These are phyloP conservation scores for Antheraea pernyi DNA, from an alignment of 1,140 invertebrate species.

Conservation along the genomic window DNA sequence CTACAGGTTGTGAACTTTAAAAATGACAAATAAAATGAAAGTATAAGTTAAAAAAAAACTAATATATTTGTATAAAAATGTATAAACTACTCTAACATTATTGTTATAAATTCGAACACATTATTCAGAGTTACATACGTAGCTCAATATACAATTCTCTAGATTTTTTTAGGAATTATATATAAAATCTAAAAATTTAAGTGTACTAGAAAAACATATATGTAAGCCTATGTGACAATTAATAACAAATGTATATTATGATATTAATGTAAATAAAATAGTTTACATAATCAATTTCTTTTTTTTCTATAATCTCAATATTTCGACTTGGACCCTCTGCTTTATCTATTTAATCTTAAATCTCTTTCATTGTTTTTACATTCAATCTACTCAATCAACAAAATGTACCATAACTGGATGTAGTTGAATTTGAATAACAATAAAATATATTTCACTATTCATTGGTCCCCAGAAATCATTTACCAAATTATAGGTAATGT, in stretches of 20 bases:
- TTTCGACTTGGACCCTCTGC: no score
- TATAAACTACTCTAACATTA: constrained; percentile 28
- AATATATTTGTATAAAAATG: constrained; percentile 30
- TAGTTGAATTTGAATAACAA: no score
- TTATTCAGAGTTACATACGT: background rate
- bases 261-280: constrained; percentile 12
- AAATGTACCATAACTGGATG: no score
- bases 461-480: no score
- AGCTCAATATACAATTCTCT: background rate
- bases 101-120: background rate
- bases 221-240: no score
- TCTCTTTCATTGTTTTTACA: no score
- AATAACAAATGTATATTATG: constrained; percentile 16
- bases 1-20: constrained; percentile 58
- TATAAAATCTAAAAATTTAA: background rate
- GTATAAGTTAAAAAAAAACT: constrained; percentile 11
- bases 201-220: background rate
- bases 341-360: no score
- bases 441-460: no score
- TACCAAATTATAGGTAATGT: no score
- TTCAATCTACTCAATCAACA: no score
- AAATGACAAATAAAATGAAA: constrained; percentile 20
- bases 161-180: background rate
- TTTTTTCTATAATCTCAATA: background rate
- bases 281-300: background rate